Evolutionary conservation across 2,113 vertebrate genomes (phyloP).

Genomic region (Mesoclemmys tuberculata): DNA sequence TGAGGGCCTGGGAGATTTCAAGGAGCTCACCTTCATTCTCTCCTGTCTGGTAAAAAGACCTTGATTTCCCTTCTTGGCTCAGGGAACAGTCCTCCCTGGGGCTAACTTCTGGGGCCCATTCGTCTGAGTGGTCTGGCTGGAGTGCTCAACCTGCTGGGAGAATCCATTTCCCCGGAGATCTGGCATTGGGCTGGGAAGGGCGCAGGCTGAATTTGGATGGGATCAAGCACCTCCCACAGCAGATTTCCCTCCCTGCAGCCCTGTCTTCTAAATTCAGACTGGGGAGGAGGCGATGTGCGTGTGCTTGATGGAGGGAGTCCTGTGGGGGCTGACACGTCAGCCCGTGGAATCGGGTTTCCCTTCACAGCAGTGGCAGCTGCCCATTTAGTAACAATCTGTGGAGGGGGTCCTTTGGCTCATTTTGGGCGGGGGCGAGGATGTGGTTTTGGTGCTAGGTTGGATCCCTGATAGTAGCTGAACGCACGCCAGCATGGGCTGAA

Average conservation of each 20-base stretch:
- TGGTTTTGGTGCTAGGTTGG: background rate
- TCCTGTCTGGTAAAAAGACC: background rate
- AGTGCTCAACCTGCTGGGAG: background rate
- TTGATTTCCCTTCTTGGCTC: background rate
- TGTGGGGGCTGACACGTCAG: background rate
- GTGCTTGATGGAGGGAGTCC: background rate
- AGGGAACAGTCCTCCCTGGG: background rate
- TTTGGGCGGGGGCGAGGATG: no score
- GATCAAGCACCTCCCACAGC: background rate
- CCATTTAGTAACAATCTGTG: background rate
- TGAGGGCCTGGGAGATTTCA: background rate
- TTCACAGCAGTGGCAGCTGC: background rate
- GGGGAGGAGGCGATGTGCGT: no score
- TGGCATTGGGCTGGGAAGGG: background rate
- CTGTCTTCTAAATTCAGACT: no score
- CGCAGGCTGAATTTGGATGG: background rate
- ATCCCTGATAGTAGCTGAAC: no score
- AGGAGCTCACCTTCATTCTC: background rate
- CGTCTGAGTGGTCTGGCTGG: background rate
- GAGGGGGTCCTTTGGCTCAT: background rate
- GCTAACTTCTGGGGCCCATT: background rate
- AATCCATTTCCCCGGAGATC: background rate
- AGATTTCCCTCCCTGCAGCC: background rate
- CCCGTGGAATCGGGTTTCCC: background rate
- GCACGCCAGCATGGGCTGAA: no score